phyloP scores from a whole-genome alignment of 1,140 invertebrate species.

The Drosophila orosa region DNA sequence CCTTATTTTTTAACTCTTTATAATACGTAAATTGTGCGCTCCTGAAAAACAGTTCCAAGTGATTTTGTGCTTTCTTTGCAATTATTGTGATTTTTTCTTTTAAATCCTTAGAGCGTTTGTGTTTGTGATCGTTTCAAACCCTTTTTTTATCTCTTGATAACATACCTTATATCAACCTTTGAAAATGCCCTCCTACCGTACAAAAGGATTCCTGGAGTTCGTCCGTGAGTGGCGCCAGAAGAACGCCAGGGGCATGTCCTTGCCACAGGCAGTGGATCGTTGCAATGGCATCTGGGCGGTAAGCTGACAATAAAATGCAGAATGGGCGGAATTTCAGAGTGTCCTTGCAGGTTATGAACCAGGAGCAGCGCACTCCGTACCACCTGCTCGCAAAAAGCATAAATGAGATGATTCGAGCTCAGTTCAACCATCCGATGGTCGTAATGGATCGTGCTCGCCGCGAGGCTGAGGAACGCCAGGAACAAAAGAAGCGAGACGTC shows the following conservation, averaged over 20 bases:
- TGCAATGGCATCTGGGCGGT: conserved; percentile 45
- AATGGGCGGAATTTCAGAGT: no score
- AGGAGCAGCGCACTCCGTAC: conserved; percentile 41
- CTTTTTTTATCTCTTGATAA: no score
- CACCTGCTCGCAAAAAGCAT: no score
- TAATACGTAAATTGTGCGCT: background rate
- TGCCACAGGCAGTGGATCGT: conserved; percentile 12
- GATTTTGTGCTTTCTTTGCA: no score
- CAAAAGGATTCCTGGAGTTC: conserved; percentile 50
- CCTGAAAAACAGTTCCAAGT: background rate
- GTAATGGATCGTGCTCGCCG: conserved; percentile 23
- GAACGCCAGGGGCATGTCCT: background rate
- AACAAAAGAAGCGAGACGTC: conserved; percentile 49
- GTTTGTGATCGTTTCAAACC: no score
- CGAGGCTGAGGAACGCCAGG: conserved; percentile 9
- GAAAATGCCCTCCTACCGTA: conserved; percentile 50
- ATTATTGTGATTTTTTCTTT: no score
- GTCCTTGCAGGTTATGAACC: conserved; percentile 39
- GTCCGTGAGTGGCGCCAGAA: conserved; percentile 38
- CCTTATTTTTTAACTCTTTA: no score
- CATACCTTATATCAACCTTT: background rate
- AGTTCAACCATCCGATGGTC: background rate
- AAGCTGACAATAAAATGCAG: background rate
- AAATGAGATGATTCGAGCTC: no score
- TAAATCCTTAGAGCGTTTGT: no score